These are phyloP conservation scores for Pterophyllum scalare DNA, from an alignment of 2,113 vertebrate genomes.

Conservation along the genomic window DNA sequence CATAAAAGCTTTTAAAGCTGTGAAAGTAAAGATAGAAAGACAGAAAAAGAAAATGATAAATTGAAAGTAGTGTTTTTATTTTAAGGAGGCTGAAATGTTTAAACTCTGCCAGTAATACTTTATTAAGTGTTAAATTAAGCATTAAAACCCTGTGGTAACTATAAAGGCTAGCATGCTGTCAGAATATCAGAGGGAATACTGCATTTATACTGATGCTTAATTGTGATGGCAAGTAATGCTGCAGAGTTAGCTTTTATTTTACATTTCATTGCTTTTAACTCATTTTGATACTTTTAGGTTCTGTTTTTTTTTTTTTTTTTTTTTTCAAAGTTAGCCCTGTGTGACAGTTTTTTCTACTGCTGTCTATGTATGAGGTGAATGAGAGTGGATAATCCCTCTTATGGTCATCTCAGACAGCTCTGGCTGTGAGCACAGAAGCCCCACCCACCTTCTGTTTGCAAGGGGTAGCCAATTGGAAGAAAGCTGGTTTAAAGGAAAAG, in stretches of 20 bases:
- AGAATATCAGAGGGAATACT: not conserved
- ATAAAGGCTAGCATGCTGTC: not conserved
- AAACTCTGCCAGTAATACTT: not conserved
- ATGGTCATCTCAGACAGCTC: not conserved
- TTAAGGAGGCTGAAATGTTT: not conserved
- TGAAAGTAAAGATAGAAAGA: not conserved
- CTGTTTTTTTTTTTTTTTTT: not conserved
- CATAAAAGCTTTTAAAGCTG: conserved; percentile 1
- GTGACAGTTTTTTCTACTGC: no score
- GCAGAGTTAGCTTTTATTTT: not conserved
- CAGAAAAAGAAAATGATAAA: no score
- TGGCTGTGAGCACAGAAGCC: not conserved
- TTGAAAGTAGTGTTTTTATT: not conserved
- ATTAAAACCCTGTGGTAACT: not conserved
- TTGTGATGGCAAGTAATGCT: not conserved
- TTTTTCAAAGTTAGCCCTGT: no score
- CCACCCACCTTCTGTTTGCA: no score
- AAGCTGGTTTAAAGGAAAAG: not conserved
- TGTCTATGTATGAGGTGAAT: not conserved
- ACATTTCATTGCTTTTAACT: not conserved
- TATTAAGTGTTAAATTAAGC: not conserved
- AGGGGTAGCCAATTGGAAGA: no score
- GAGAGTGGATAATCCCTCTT: not conserved
- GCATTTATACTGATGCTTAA: not conserved
- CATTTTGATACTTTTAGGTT: no score